Conservation (phyloP, 1,140 invertebrate species). For the Tribolium castaneum region DNA sequence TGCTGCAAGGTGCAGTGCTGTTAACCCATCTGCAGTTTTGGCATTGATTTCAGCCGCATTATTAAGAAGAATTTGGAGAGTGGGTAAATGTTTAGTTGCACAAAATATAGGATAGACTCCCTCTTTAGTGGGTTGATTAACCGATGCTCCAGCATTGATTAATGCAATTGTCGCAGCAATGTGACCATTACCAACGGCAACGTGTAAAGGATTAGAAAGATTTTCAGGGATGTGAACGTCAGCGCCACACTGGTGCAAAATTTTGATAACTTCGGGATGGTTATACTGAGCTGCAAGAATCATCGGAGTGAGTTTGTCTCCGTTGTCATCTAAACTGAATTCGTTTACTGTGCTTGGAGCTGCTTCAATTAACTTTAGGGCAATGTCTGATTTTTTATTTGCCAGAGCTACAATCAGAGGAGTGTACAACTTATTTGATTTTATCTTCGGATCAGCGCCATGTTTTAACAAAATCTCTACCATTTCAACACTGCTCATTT, state of each 20-base stretch:
- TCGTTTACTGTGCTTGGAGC: conserved; percentile 1
- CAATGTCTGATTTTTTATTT: neutral
- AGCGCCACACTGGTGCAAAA: neutral
- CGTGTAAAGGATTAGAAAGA: neutral
- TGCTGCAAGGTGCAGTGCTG: neutral
- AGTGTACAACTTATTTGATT: neutral
- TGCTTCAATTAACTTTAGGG: neutral
- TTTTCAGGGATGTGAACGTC: neutral
- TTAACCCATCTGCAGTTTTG: neutral
- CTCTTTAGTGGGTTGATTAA: neutral
- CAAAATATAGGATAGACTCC: neutral
- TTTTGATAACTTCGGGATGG: neutral
- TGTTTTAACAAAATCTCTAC: neutral
- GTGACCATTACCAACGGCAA: neutral
- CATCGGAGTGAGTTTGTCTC: neutral
- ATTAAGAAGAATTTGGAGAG: neutral
- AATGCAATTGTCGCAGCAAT: neutral
- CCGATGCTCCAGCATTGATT: conserved; percentile 4
- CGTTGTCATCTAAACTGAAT: neutral
- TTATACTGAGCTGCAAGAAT: neutral
- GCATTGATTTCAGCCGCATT: conserved; percentile 10
- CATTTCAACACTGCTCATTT: neutral
- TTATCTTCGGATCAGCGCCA: neutral
- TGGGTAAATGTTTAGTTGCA: neutral
- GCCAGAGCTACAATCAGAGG: neutral